A percentile compares a stretch with the other conserved stretches of the same genome.
Conservation (phyloP, 1,140 invertebrate species). For the Saccostrea glomerata region DNA sequence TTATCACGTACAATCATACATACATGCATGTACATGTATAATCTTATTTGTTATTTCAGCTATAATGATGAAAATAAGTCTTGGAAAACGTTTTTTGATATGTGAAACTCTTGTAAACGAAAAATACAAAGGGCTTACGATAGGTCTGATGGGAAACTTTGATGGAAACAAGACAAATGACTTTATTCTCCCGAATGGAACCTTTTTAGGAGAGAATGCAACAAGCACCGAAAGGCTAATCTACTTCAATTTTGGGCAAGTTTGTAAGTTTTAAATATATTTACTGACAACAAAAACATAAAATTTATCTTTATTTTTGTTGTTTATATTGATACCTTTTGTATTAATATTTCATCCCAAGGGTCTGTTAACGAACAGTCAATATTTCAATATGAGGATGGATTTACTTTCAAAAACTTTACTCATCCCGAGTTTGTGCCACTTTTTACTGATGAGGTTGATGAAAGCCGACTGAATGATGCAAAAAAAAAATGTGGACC, state of each 20-base stretch:
- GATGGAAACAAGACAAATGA: constrained; percentile 44
- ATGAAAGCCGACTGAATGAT: not conserved
- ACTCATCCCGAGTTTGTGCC: constrained; percentile 46
- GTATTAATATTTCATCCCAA: constrained; percentile 10
- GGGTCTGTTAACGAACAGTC: constrained; percentile 14
- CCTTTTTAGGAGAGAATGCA: constrained; percentile 7
- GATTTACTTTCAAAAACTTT: constrained; percentile 21
- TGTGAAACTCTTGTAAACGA: not conserved
- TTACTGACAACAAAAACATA: not conserved
- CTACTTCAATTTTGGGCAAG: constrained; percentile 48
- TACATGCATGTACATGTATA: not conserved
- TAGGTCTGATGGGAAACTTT: constrained; percentile 46
- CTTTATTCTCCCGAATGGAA: constrained; percentile 43
- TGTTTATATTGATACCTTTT: not conserved
- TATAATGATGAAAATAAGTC: not conserved
- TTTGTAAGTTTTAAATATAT: constrained; percentile 39
- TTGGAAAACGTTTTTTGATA: constrained; percentile 33
- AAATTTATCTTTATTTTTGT: not conserved
- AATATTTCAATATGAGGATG: constrained; percentile 40
- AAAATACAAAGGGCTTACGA: not conserved
- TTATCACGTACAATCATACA: too few species aligned
- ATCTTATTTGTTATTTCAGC: constrained; percentile 14
- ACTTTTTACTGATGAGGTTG: constrained; percentile 47
- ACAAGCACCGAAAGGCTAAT: constrained; percentile 41
- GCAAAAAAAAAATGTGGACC: constrained; percentile 41